phyloP scores from a whole-genome alignment of 2,113 vertebrate genomes.

The Hemibagrus wyckioides region DNA sequence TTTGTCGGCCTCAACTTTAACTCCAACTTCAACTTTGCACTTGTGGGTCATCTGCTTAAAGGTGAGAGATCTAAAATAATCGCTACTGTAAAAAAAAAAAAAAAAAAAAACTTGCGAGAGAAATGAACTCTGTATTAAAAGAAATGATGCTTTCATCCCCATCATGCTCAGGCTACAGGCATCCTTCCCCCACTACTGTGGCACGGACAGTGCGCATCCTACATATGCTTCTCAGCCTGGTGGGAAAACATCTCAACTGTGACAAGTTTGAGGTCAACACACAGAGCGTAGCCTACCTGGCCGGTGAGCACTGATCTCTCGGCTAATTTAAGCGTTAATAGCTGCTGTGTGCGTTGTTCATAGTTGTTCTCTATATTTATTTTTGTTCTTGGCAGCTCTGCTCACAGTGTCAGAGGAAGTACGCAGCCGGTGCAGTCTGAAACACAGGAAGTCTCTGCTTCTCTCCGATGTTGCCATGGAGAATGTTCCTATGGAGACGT shows the following conservation, averaged over 20 bases:
- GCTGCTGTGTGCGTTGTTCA: not conserved
- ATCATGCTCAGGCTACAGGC: conserved; percentile 82
- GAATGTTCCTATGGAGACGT: conserved; percentile 93
- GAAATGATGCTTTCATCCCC: not conserved
- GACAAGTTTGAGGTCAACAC: conserved; percentile 99
- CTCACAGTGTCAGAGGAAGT: conserved; percentile 97
- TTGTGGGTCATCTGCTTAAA: conserved; percentile 97
- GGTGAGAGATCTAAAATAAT: conserved; percentile 69
- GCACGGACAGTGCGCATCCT: conserved; percentile 94
- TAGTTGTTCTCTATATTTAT: not conserved
- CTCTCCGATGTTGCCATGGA: conserved; percentile 94
- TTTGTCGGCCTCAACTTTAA: conserved; percentile 98
- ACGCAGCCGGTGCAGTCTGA: conserved; percentile 93
- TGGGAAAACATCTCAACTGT: conserved; percentile 95
- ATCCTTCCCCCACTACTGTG: conserved; percentile 91
- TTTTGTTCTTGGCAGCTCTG: conserved; percentile 75
- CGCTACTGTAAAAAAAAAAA: too few species aligned
- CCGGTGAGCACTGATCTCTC: conserved; percentile 73
- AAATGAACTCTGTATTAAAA: not conserved
- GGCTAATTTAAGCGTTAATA: not conserved
- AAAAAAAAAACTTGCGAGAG: not conserved
- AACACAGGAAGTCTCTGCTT: conserved; percentile 93
- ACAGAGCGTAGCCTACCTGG: conserved; percentile 95
- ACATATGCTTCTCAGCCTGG: conserved; percentile 89
- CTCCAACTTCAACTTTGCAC: conserved; percentile 96